Percentiles rank a stretch among this genome's conserved stretches.
Conservation (phyloP, 92 coral and sea anemone species). For the Zoanthus solanderi region DNA sequence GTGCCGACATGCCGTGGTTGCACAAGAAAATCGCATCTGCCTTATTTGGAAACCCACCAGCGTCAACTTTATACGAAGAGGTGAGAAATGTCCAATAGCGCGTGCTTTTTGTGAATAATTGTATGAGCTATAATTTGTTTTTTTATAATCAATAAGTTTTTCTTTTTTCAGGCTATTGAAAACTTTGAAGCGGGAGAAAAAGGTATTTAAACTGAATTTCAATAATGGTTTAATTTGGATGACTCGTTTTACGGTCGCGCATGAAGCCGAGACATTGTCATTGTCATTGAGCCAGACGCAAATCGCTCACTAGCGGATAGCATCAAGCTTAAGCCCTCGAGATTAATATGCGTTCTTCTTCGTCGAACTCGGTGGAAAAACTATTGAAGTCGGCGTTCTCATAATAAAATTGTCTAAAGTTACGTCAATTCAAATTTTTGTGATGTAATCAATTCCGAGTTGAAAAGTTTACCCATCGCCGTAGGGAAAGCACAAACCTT, state of each 20-base stretch:
- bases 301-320: no score
- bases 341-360: no score
- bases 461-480: no score
- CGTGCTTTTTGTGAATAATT: neutral
- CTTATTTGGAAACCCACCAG: conserved; percentile 37
- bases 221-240: neutral
- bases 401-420: neutral
- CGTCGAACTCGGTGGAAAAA: no score
- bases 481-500: no score
- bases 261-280: no score
- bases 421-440: neutral
- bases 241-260: neutral
- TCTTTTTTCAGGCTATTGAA: conserved; percentile 18
- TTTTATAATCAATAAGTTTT: neutral
- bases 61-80: conserved; percentile 35
- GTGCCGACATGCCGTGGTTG: conserved; percentile 44
- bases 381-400: no score
- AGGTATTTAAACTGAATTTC: neutral
- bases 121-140: no score
- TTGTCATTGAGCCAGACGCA: no score
- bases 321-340: no score
- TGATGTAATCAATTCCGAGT: no score
- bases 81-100: neutral
- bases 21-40: conserved; percentile 38
- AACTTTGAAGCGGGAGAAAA: conserved; percentile 37